phyloP scores from a whole-genome alignment of 1,140 invertebrate genomes.

The Episyrphus balteatus region DNA sequence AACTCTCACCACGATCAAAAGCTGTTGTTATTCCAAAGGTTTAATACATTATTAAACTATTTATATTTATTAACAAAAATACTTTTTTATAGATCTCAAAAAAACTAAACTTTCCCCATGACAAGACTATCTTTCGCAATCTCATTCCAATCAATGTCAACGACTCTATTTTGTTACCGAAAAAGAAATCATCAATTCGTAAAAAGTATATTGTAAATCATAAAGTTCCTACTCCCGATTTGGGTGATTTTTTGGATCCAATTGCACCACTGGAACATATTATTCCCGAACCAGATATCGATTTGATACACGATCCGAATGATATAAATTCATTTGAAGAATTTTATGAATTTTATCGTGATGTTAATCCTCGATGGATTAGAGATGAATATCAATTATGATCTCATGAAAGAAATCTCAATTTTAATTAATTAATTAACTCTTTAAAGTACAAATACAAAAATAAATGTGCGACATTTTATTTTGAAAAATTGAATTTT shows the following conservation, averaged over 20 bases:
- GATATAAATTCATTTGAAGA: too few species aligned
- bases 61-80: too few species aligned
- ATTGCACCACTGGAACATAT: not conserved
- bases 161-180: not conserved
- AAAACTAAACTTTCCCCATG: not conserved
- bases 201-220: not conserved
- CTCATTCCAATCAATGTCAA: conserved; percentile 1
- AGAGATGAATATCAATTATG: not conserved
- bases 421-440: too few species aligned
- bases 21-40: too few species aligned
- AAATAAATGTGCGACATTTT: too few species aligned
- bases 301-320: not conserved
- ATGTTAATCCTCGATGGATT: too few species aligned
- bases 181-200: not conserved
- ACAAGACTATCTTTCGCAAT: not conserved
- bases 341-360: too few species aligned
- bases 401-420: not conserved
- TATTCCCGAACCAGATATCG: not conserved
- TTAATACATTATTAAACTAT: too few species aligned
- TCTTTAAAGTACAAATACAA: too few species aligned
- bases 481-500: too few species aligned
- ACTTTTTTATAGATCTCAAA: not conserved
- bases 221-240: not conserved
- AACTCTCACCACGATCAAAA: too few species aligned
- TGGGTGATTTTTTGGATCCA: conserved; percentile 1